Evolutionary conservation across 2,797 vertebrate genomes (phyloP).

Genomic region (Anableps anableps): DNA sequence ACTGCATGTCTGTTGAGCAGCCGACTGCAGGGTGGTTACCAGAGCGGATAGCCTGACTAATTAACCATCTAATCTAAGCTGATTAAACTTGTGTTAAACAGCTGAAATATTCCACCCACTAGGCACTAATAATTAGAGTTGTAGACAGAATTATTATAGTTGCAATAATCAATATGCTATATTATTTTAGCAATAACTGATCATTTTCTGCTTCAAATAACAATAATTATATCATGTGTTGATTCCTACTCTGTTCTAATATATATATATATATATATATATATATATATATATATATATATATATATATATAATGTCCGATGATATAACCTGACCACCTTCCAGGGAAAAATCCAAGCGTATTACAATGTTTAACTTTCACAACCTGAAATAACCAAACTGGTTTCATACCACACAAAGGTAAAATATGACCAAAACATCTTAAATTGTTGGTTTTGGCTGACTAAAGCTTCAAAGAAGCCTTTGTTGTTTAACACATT

Average conservation of each 20-base stretch:
- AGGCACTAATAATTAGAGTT: too few species aligned
- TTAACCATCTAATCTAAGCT: background rate
- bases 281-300: too few species aligned
- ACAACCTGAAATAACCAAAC: background rate
- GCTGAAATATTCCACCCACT: background rate
- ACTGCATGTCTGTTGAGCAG: background rate
- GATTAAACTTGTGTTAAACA: background rate
- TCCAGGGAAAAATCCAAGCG: background rate
- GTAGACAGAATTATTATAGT: background rate
- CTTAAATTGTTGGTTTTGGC: background rate
- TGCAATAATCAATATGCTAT: background rate
- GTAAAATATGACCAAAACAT: background rate
- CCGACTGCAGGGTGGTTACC: background rate
- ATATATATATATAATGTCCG: too few species aligned
- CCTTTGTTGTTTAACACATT: conserved; percentile 10
- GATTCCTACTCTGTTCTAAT: too few species aligned
- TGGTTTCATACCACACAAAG: background rate
- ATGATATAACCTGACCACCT: background rate
- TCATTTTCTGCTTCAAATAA: background rate
- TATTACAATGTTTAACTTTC: background rate
- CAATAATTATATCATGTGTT: background rate
- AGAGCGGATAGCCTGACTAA: background rate
- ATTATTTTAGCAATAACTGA: background rate
- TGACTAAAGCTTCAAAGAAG: conserved; percentile 3
- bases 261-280: too few species aligned